These are phyloP conservation scores for Malurus cyaneus DNA, from an alignment of 2,113 vertebrate species.

Conservation along the genomic window DNA sequence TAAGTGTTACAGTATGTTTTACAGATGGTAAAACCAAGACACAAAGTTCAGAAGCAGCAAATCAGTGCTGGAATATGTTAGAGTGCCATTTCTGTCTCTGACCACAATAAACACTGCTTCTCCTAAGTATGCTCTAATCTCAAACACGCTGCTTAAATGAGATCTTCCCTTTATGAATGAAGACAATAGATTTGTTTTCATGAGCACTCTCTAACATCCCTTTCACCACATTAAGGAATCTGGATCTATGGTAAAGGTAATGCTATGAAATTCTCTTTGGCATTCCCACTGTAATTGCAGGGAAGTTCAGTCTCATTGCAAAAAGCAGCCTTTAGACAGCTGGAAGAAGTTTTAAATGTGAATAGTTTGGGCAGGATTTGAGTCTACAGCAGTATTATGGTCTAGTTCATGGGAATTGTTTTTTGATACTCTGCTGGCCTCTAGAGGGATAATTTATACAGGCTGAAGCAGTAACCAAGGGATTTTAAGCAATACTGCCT, in stretches of 20 bases:
- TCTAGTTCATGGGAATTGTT: background rate
- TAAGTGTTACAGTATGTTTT: background rate
- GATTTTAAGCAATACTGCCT: background rate
- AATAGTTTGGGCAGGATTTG: background rate
- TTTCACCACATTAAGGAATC: background rate
- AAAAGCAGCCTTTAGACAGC: background rate
- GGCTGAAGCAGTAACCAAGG: background rate
- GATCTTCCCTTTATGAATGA: background rate
- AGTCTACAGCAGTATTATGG: background rate
- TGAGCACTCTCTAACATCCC: background rate
- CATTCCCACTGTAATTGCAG: background rate
- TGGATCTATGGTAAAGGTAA: background rate
- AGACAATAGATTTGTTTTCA: background rate
- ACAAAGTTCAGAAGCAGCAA: background rate
- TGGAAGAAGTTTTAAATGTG: background rate
- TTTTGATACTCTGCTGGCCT: constrained; percentile 73
- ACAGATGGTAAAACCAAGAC: background rate
- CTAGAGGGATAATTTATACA: constrained; percentile 59
- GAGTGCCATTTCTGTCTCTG: background rate
- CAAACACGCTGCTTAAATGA: background rate
- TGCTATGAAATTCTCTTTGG: background rate
- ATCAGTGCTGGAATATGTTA: background rate
- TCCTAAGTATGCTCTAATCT: background rate
- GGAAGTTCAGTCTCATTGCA: background rate
- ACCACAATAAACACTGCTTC: background rate